phyloP scores from a whole-genome alignment of 2,113 vertebrate species.

The Lepidothrix coronata region DNA sequence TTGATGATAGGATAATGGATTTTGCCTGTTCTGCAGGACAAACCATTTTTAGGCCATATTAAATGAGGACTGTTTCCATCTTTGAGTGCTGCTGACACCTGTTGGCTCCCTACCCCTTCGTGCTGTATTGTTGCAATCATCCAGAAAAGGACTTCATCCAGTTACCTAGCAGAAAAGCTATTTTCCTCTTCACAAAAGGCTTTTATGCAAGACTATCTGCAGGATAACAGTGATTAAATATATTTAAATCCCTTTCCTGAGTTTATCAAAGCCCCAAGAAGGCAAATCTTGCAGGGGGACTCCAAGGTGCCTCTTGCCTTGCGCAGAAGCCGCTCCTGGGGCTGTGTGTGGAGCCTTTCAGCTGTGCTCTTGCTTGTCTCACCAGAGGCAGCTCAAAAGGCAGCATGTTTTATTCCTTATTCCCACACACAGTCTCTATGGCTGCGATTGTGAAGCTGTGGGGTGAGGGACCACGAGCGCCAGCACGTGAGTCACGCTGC shows the following conservation, averaged over 20 bases:
- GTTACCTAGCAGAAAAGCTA: background rate
- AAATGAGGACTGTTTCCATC: background rate
- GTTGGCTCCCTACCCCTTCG: background rate
- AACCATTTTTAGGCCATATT: background rate
- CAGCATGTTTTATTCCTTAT: background rate
- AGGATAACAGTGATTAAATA: background rate
- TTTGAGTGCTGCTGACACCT: background rate
- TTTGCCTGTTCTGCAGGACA: background rate
- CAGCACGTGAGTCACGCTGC: rapidly evolving
- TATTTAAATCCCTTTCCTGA: background rate
- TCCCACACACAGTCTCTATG: background rate
- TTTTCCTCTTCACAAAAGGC: background rate
- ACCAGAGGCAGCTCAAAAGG: background rate
- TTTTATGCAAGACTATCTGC: background rate
- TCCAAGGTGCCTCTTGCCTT: background rate
- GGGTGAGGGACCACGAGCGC: background rate
- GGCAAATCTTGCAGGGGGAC: background rate
- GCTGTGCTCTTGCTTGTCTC: background rate
- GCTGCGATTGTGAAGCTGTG: background rate
- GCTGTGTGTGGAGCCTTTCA: background rate
- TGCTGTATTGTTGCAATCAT: background rate
- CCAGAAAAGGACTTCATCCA: background rate
- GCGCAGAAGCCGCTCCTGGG: background rate
- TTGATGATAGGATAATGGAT: background rate
- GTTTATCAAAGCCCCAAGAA: background rate